A percentile compares a stretch with the other conserved stretches of the same genome.
Conservation (phyloP, 37 sponge, comb jelly and placozoan species). For the Chondrosia reniformis region DNA sequence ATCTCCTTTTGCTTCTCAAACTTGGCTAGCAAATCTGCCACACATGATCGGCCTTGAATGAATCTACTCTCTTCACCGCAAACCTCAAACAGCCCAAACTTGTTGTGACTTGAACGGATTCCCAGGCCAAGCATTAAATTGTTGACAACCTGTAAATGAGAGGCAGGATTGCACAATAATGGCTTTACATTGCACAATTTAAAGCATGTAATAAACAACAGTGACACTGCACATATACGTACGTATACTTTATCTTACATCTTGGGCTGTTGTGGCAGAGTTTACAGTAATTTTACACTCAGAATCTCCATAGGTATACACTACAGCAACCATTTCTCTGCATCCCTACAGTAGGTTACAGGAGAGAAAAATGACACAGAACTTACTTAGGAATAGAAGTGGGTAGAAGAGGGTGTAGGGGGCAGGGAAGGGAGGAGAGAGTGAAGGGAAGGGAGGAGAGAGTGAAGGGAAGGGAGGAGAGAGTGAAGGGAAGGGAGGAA, state of each 20-base stretch:
- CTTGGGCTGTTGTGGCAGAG: constrained; percentile 79
- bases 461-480: no score
- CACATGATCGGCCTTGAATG: constrained; percentile 72
- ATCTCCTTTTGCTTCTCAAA: constrained; percentile 69
- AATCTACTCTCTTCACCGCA: constrained; percentile 53
- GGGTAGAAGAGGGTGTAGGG: no score
- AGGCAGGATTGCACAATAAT: no score
- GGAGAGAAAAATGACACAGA: background rate
- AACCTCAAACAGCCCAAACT: constrained; percentile 91
- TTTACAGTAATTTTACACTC: constrained; percentile 73
- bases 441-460: background rate
- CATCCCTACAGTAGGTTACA: constrained; percentile 50
- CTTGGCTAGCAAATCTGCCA: constrained; percentile 90
- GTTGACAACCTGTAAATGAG: constrained; percentile 64
- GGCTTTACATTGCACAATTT: no score
- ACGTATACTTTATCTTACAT: constrained; percentile 27
- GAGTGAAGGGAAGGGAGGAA: no score
- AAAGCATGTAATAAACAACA: background rate
- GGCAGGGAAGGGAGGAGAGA: no score
- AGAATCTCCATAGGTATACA: constrained; percentile 77
- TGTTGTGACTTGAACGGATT: constrained; percentile 52
- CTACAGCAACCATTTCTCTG: constrained; percentile 53
- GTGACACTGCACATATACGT: background rate
- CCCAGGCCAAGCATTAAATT: constrained; percentile 70
- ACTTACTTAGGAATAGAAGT: no score